Conservation (phyloP, 1,140 invertebrate species). For the Temnothorax nylanderi region DNA sequence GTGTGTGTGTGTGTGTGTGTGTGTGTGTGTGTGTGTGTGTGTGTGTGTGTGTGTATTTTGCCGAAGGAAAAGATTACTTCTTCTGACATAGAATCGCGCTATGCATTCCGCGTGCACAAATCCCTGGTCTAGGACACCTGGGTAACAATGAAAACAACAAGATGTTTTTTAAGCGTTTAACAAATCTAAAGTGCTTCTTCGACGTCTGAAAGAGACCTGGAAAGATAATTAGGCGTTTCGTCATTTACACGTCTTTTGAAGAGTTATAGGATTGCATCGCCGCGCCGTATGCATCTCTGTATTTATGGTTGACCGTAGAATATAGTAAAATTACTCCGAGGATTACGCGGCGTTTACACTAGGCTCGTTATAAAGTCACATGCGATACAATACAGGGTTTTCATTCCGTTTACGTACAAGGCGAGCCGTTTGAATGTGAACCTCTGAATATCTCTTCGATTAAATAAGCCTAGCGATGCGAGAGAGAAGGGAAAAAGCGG, state of each 20-base stretch:
- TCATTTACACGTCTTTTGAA: not conserved
- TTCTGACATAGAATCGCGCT: not conserved
- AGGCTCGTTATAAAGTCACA: conserved; percentile 54
- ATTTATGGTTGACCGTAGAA: conserved; percentile 9
- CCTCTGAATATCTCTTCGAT: not conserved
- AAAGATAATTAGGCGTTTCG: not conserved
- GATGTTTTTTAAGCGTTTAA: not conserved
- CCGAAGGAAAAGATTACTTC: not conserved
- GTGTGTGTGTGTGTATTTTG: not conserved
- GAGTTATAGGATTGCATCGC: conserved; percentile 31
- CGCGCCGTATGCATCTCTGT: conserved; percentile 51
- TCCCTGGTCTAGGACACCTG: not conserved
- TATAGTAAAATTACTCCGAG: not conserved
- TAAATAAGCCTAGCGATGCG: not conserved
- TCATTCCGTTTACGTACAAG: not conserved
- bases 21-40: too few relatives aligned
- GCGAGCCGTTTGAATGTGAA: not conserved
- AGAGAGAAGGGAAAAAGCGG: not conserved
- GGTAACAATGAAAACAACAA: not conserved
- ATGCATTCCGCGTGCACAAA: not conserved
- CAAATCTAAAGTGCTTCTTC: not conserved
- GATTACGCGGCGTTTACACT: conserved; percentile 64
- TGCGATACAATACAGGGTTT: conserved; percentile 63
- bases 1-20: too few relatives aligned
- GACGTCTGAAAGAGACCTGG: not conserved